Evolutionary conservation across 2,797 vertebrate genomes (phyloP).

Genomic region (Danio jaintianensis): DNA sequence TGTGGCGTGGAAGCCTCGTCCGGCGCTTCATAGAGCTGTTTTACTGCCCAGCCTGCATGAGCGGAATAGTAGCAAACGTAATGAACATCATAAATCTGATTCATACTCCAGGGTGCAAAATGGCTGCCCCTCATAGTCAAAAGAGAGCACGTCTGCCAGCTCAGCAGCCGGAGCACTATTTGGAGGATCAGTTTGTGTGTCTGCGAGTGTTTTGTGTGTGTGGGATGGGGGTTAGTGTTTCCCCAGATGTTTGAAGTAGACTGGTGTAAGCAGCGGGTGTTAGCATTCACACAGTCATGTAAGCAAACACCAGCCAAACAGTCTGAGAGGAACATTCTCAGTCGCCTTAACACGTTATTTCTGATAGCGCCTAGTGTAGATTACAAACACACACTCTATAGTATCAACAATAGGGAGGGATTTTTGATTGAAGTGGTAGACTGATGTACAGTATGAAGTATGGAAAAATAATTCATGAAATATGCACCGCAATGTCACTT

Average conservation of each 20-base stretch:
- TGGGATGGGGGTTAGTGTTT: conserved; percentile 33
- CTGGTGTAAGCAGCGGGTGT: conserved; percentile 50
- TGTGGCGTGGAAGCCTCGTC: conserved; percentile 38
- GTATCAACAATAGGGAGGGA: neutral
- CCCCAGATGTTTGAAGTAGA: conserved; percentile 61
- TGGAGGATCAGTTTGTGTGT: conserved; percentile 47
- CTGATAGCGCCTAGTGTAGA: conserved; percentile 13
- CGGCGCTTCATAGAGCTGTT: conserved; percentile 58
- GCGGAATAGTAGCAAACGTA: conserved; percentile 63
- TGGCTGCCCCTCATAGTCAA: conserved; percentile 54
- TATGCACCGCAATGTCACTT: neutral
- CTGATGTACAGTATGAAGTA: neutral
- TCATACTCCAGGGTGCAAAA: conserved; percentile 56
- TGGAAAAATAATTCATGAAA: neutral
- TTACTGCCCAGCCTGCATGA: conserved; percentile 65
- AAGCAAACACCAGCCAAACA: conserved; percentile 52
- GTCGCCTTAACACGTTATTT: conserved; percentile 9
- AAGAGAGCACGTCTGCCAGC: conserved; percentile 50
- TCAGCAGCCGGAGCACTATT: conserved; percentile 51
- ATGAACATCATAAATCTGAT: conserved; percentile 73
- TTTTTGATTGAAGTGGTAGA: neutral
- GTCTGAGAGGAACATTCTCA: conserved; percentile 10
- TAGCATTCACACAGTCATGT: conserved; percentile 57
- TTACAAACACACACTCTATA: neutral
- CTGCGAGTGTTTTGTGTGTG: conserved; percentile 25